phyloP scores from a whole-genome alignment of 2,797 vertebrate genomes.

The Sarcophilus harrisii region DNA sequence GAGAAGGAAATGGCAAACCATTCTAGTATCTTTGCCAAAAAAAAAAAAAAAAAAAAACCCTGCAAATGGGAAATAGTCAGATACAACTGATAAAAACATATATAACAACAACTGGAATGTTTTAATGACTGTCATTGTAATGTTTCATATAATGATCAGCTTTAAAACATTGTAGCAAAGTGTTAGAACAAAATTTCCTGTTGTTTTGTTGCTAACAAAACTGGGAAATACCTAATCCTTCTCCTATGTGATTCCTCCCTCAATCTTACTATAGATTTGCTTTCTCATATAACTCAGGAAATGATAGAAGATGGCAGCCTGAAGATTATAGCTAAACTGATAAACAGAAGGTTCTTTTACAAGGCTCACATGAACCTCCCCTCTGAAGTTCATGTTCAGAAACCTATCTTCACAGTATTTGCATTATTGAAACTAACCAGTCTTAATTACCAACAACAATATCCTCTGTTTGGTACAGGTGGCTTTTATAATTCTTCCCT shows the following conservation, averaged over 20 bases:
- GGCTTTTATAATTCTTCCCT: neutral
- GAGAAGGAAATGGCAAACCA: neutral
- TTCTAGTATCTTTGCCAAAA: neutral
- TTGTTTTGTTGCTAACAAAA: slow-evolving; percentile 7
- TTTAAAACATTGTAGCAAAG: slow-evolving; percentile 34
- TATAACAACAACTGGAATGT: neutral
- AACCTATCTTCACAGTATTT: neutral
- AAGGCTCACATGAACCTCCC: slow-evolving; percentile 3
- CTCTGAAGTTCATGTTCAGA: slow-evolving; percentile 12
- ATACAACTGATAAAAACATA: neutral
- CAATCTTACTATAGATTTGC: neutral
- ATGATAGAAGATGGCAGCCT: neutral
- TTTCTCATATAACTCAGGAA: neutral
- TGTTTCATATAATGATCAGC: neutral
- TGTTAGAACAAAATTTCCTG: neutral
- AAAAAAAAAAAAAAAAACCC: neutral
- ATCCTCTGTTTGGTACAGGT: neutral
- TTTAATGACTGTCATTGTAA: neutral
- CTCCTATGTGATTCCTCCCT: neutral
- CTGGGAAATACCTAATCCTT: slow-evolving; percentile 2
- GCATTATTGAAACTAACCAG: neutral
- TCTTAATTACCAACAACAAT: slow-evolving; percentile 15
- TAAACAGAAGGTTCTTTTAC: neutral
- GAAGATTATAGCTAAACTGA: neutral
- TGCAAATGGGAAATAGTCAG: neutral